Conservation (phyloP, 1,140 invertebrate species). For the Drosophila malerkotliana region DNA sequence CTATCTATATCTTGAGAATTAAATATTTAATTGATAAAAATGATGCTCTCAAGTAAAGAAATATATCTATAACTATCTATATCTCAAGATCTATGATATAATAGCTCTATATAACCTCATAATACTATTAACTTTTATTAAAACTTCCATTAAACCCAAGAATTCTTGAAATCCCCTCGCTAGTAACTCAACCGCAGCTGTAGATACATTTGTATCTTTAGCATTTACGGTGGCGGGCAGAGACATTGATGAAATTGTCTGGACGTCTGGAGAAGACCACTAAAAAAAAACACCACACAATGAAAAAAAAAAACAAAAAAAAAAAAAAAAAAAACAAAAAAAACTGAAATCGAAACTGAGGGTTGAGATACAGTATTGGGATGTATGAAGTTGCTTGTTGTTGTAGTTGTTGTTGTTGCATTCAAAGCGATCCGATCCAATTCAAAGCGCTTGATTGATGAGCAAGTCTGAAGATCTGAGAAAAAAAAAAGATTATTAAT, state of each 20-base stretch:
- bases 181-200: conserved; percentile 20
- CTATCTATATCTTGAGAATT: too few species aligned
- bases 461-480: not conserved
- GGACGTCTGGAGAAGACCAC: conserved; percentile 10
- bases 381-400: not conserved
- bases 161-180: not conserved
- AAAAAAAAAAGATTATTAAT: conserved; percentile 14
- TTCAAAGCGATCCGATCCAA: conserved; percentile 8
- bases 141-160: not conserved
- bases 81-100: too few species aligned
- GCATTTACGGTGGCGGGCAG: conserved; percentile 39
- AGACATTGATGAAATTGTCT: conserved; percentile 40
- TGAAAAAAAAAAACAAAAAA: conserved; percentile 2
- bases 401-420: conserved; percentile 24
- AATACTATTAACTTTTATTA: too few species aligned
- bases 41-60: too few species aligned
- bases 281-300: conserved; percentile 11
- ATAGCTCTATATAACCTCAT: too few species aligned
- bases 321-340: not conserved
- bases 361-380: not conserved
- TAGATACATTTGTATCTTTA: conserved; percentile 24
- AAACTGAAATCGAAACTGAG: conserved; percentile 40
- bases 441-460: conserved; percentile 33
- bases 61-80: too few species aligned
- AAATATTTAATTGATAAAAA: too few species aligned